A percentile compares a stretch with the other conserved stretches of the same genome.
phyloP scores from a whole-genome alignment of 1,140 invertebrate genomes.

The Trichoplusia ni region DNA sequence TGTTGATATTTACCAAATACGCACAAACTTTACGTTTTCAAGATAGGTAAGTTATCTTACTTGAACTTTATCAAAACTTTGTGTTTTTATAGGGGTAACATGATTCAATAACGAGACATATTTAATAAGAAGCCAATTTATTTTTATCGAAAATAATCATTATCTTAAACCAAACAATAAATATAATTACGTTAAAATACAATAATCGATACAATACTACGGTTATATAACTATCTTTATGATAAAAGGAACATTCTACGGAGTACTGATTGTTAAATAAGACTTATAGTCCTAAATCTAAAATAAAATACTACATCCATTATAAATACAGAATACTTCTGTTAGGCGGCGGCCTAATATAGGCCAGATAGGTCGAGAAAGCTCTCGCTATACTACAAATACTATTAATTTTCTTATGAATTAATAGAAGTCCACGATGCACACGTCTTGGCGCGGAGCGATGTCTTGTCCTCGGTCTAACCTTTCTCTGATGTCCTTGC shows the following conservation, averaged over 20 bases:
- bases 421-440: background rate
- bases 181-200: constrained; percentile 31
- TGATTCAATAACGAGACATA: constrained; percentile 11
- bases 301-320: constrained; percentile 47
- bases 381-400: constrained; percentile 38
- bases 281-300: background rate
- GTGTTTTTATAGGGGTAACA: background rate
- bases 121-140: constrained; percentile 22
- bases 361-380: constrained; percentile 41
- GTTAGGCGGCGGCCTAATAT: constrained; percentile 66
- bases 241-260: constrained; percentile 24
- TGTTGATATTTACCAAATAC: no score
- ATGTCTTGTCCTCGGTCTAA: background rate
- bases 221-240: constrained; percentile 14
- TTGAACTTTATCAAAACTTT: constrained; percentile 1
- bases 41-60: no score
- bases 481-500: background rate
- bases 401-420: constrained; percentile 5
- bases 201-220: constrained; percentile 30
- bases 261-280: background rate
- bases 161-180: constrained; percentile 38
- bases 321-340: constrained; percentile 68
- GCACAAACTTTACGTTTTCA: no score
- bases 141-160: constrained; percentile 19
- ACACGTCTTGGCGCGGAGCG: background rate